Evolutionary conservation across 2,888 invertebrate genomes (phyloP), one percentile per base, ranked within the genome.

Genomic region (Bedellia somnulentella): DNA sequence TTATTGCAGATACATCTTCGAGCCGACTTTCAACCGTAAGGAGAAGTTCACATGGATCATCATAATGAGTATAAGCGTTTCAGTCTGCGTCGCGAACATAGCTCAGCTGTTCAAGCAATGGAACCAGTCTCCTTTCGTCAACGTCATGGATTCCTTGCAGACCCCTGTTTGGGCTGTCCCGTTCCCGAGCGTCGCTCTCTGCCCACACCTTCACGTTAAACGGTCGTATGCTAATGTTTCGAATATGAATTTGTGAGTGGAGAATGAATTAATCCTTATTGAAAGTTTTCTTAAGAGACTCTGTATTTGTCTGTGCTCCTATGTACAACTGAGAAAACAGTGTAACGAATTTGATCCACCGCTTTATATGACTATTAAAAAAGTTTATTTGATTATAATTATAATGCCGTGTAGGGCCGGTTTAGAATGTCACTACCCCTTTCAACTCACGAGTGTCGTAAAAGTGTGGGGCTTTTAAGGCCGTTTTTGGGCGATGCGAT

Each of bases 131-230:
- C 73, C 75, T 0, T 76, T 75, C 37, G 73, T 68, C 26, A 68
- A 76, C 32, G 73, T 75, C 5, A 66, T 77, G 10, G 76, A 76
- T 39, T 68, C 73, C 0, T 38, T 30, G 18, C 68, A 70, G 0
- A 64, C 75, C 0, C 75, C 76, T 0, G 57, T 76, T 5, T 77
- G 71, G 67, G 67, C 73, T 1, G 58, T 77, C 0, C 76, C 76
- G 0, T 77, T 76, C 34, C 76, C 76, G 0, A 66, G 57, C 1
- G 71, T 76, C 2, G 66, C 73, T 1, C 37, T 77, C 2, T 76
- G 76, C 31, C 76, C 76, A 2, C 71, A 71, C 39, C 35, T 70
- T 8, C 67, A 70, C 29, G 52, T 75, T 1, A 67, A 71, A 37
- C 36, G 51, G 31, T 64, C 70, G 0, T 57, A 49, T 38, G 46